Percentiles rank a stretch among this genome's conserved stretches.
These are phyloP conservation scores for Cisticola juncidis DNA, from an alignment of 2,113 vertebrate genomes.

Conservation along the genomic window DNA sequence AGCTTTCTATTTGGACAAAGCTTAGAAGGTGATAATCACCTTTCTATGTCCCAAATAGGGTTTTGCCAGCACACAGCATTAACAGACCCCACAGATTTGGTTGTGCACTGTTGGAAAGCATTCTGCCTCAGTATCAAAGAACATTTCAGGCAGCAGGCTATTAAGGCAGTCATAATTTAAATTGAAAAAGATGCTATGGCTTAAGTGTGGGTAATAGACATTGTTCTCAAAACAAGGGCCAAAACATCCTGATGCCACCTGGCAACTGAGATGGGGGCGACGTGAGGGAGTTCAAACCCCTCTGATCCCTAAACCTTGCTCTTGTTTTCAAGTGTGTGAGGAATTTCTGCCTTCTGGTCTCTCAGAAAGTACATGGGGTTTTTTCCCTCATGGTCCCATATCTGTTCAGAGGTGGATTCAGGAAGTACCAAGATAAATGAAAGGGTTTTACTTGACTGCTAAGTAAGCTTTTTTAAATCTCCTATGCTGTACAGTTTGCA, in stretches of 20 bases:
- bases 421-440: constrained; percentile 41
- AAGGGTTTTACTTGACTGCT: constrained; percentile 19
- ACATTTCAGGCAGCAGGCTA: constrained; percentile 27
- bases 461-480: constrained; percentile 56
- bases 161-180: constrained; percentile 37
- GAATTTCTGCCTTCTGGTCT: neutral
- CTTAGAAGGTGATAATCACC: constrained; percentile 50
- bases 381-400: neutral
- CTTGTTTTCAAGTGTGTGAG: neutral
- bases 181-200: neutral
- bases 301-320: neutral
- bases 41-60: constrained; percentile 7
- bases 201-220: neutral
- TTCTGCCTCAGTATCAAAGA: constrained; percentile 32
- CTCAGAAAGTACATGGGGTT: neutral
- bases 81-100: neutral
- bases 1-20: constrained; percentile 22
- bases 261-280: neutral
- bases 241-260: neutral
- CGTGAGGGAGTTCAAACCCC: neutral
- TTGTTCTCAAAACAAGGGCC: neutral
- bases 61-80: neutral
- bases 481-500: constrained; percentile 13
- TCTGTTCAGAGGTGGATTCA: neutral
- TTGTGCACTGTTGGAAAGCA: constrained; percentile 23